phyloP scores from a whole-genome alignment of 2,797 vertebrate species.

The Champsocephalus gunnari region DNA sequence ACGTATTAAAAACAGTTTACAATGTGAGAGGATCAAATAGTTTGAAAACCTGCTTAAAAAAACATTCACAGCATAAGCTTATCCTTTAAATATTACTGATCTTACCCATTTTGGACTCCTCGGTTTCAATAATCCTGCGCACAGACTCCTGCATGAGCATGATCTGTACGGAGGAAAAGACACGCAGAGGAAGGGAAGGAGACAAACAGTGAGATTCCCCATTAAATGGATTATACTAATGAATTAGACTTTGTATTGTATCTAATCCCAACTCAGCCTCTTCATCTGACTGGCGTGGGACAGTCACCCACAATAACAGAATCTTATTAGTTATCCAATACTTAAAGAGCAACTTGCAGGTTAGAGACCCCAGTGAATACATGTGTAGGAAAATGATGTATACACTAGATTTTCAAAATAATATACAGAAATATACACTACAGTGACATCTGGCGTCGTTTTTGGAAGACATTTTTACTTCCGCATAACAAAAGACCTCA shows the following conservation, averaged over 20 bases:
- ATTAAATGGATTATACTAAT: constrained; percentile 55
- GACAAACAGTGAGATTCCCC: constrained; percentile 50
- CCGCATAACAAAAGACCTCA: no score
- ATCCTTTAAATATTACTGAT: constrained; percentile 37
- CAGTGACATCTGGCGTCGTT: no score
- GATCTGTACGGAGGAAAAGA: constrained; percentile 83
- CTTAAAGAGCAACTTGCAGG: not conserved
- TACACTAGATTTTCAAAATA: no score
- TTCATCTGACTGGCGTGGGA: constrained; percentile 14
- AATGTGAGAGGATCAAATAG: constrained; percentile 16
- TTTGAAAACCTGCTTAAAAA: constrained; percentile 39
- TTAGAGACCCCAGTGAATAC: no score
- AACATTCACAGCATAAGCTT: constrained; percentile 41
- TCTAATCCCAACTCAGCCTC: constrained; percentile 48
- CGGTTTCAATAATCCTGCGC: constrained; percentile 95
- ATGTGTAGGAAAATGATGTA: no score
- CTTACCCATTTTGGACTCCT: constrained; percentile 97
- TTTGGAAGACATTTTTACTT: no score
- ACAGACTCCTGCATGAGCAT: constrained; percentile 98
- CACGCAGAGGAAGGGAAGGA: constrained; percentile 11
- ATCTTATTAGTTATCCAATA: constrained; percentile 9
- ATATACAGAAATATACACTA: no score
- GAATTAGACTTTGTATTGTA: constrained; percentile 43
- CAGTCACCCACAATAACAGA: constrained; percentile 26
- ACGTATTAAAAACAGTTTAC: constrained; percentile 5